Percentiles rank a stretch among this genome's conserved stretches.
These are phyloP conservation scores for Deroplatys truncata DNA, from an alignment of 2,888 invertebrate species.

Conservation along the genomic window DNA sequence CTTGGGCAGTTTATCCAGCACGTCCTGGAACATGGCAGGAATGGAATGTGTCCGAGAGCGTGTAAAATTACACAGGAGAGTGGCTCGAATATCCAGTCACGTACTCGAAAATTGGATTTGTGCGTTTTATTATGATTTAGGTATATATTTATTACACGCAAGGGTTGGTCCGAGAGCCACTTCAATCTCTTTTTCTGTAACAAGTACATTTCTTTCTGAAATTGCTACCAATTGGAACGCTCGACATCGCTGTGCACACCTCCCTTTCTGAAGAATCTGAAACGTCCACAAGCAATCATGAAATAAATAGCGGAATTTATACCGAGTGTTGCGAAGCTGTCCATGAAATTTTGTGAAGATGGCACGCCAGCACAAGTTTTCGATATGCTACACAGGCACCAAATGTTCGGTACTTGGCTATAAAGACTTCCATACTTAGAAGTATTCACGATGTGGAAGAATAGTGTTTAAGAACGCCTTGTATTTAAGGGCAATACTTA, in stretches of 20 bases:
- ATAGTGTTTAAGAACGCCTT: too few species aligned
- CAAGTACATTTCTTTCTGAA: not conserved
- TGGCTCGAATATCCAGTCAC: not conserved
- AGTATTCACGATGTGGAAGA: too few species aligned
- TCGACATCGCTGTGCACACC: not conserved
- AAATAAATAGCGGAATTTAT: too few species aligned
- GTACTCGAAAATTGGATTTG: slow-evolving; percentile 2
- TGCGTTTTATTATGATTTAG: slow-evolving; percentile 8
- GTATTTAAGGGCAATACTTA: too few species aligned
- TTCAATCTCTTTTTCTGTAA: not conserved
- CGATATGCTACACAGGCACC: too few species aligned
- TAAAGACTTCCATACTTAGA: too few species aligned
- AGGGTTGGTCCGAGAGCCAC: not conserved
- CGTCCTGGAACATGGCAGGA: not conserved
- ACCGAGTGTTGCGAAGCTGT: too few species aligned
- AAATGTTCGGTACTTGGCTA: too few species aligned
- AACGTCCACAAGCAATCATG: too few species aligned
- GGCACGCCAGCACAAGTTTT: too few species aligned
- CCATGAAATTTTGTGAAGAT: too few species aligned
- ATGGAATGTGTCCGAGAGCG: not conserved
- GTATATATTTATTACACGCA: not conserved
- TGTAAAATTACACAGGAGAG: not conserved
- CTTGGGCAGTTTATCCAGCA: not conserved
- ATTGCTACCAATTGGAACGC: not conserved
- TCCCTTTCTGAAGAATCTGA: not conserved